Evolutionary conservation across 2,797 vertebrate species (phyloP), one percentile per base, ranked within the genome.

Genomic region (Enteromius mattozi): DNA sequence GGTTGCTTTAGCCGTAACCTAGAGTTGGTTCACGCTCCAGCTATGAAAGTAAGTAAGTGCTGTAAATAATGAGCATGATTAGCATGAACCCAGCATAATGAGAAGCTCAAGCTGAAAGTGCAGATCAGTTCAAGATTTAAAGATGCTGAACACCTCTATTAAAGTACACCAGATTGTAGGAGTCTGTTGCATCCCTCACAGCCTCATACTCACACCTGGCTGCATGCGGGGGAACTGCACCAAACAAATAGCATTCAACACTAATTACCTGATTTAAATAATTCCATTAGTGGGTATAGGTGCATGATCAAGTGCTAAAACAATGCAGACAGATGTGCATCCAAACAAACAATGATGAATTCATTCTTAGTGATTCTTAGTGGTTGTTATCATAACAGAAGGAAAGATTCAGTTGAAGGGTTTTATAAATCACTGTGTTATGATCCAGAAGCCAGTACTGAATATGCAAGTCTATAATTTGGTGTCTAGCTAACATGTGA

Each of bases 181-280:
- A 74, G 27, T 74, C 8, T 49, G 24, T 24, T 10, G 24, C 45
- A 33, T 49, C 16, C 16, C 30, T 49, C 27, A 19, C 16, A 19
- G 45, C 24, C 45, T 51, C 5, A 51, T 6, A 12, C 16, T 33
- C 27, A 74, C 8, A 12, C 12, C 8, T 16, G 16, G 24, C 71
- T 51, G 42, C 45, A 33, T 19, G 45, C 27, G 30, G 27, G 69
- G 24, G 42, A 72, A 71, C 4, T 16, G 42, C 42, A 45, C n/a
- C 19, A 47, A 71, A 7, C 24, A 49, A 30, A 72, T 47, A 47
- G 24, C 24, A 16, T 30, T 19, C 70, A 5, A 30, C 42, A 72
- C 24, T 49, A 49, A 72, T 72, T 72, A 49, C 45, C 45, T 49
- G 45, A 72, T 72, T 49, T 49, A 49, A 45, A 72, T 33, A 72